phyloP scores from a whole-genome alignment of 2,113 vertebrate genomes.

The Ranitomeya imitator region DNA sequence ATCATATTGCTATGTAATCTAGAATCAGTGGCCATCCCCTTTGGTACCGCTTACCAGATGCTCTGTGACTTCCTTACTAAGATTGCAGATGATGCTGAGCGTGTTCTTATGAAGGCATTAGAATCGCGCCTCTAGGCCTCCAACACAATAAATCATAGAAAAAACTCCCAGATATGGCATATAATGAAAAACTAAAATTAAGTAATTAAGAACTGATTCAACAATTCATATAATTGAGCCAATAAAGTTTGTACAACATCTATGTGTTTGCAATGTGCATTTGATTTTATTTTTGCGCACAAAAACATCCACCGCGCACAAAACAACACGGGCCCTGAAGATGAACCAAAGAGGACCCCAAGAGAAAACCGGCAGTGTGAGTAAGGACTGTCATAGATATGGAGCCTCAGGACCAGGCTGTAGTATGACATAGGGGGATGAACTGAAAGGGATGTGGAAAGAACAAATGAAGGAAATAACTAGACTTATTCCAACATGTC shows the following conservation, averaged over 20 bases:
- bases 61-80: neutral
- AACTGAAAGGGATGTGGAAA: no score
- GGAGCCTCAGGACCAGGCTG: no score
- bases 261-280: no score
- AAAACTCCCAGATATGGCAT: neutral
- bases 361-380: no score
- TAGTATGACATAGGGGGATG: no score
- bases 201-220: neutral
- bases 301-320: no score
- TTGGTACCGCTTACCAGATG: constrained; percentile 17
- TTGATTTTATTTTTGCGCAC: no score
- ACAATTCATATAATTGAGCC: neutral
- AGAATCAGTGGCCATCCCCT: neutral
- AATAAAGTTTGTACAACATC: neutral
- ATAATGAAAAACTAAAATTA: neutral
- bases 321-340: no score
- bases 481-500: no score
- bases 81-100: neutral
- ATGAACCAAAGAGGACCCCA: no score
- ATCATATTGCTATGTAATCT: neutral
- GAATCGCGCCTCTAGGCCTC: neutral
- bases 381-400: no score
- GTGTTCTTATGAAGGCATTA: constrained; percentile 1
- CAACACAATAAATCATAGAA: neutral
- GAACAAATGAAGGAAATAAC: no score